These are phyloP conservation scores for Sebastes hubbsi DNA, from an alignment of 2,797 vertebrate genomes.

Conservation along the genomic window DNA sequence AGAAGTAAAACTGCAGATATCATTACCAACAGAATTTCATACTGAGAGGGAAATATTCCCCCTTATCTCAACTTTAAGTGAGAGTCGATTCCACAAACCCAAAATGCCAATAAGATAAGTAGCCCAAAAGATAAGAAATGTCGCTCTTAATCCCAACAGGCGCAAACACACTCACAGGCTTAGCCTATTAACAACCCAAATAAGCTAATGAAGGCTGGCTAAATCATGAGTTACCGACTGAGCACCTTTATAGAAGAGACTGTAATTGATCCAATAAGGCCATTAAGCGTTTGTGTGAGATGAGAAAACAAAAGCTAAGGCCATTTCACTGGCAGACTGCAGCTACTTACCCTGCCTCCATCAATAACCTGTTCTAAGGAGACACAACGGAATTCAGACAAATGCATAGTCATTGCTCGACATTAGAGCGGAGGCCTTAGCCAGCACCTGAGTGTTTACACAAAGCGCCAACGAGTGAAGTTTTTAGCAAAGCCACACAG, in stretches of 20 bases:
- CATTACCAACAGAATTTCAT: neutral
- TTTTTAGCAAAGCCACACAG: conserved; percentile 31
- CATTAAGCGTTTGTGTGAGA: conserved; percentile 68
- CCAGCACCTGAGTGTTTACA: conserved; percentile 39
- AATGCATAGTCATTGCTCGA: conserved; percentile 55
- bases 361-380: conserved; percentile 68
- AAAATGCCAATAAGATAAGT: conserved; percentile 42
- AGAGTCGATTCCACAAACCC: conserved; percentile 12
- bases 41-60: neutral
- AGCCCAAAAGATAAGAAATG: conserved; percentile 25
- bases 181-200: conserved; percentile 65
- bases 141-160: conserved; percentile 24
- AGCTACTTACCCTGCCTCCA: conserved; percentile 53
- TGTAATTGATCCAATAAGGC: conserved; percentile 77
- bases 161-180: conserved; percentile 12
- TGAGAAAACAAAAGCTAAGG: conserved; percentile 69
- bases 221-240: conserved; percentile 71
- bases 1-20: neutral
- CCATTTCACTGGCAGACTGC: conserved; percentile 32
- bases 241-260: conserved; percentile 61
- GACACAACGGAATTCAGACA: conserved; percentile 55
- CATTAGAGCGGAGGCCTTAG: conserved; percentile 53
- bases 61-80: conserved; percentile 19
- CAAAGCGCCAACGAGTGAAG: conserved; percentile 10
- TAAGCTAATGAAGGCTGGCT: conserved; percentile 69